Percentiles rank a stretch among this genome's conserved stretches.
phyloP scores from a whole-genome alignment of 1,140 invertebrate species.

The Nylanderia fulva region DNA sequence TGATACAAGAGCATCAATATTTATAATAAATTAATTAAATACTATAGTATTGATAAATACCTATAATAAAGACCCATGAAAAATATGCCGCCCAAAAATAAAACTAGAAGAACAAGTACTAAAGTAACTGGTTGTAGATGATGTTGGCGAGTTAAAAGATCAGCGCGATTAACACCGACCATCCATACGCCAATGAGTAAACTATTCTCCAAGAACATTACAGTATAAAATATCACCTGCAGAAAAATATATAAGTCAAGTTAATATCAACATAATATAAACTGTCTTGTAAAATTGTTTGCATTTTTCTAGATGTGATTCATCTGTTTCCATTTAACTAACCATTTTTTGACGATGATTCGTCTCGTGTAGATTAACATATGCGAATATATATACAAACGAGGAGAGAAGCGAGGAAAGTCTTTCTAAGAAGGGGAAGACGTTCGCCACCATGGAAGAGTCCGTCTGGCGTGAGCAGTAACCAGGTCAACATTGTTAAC shows the following conservation, averaged over 20 bases:
- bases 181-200: conserved; percentile 91
- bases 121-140: conserved; percentile 86
- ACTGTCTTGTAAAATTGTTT: neutral
- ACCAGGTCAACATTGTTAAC: conserved; percentile 94
- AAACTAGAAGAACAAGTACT: conserved; percentile 85
- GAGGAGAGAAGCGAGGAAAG: conserved; percentile 90
- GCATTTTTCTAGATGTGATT: neutral
- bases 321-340: conserved; percentile 58
- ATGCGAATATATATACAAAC: conserved; percentile 96
- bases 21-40: neutral
- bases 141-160: conserved; percentile 78
- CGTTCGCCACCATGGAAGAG: conserved; percentile 92
- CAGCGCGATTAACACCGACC: conserved; percentile 86
- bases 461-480: conserved; percentile 92
- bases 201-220: conserved; percentile 96
- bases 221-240: conserved; percentile 94
- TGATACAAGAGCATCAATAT: neutral
- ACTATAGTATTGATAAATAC: conserved; percentile 79
- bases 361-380: conserved; percentile 94
- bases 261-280: neutral
- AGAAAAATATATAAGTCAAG: conserved; percentile 48
- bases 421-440: conserved; percentile 89
- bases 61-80: conserved; percentile 95
- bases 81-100: conserved; percentile 92
- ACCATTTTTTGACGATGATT: conserved; percentile 93